phyloP scores from a whole-genome alignment of 2,888 invertebrate species.

The Drosophila engyochracea region DNA sequence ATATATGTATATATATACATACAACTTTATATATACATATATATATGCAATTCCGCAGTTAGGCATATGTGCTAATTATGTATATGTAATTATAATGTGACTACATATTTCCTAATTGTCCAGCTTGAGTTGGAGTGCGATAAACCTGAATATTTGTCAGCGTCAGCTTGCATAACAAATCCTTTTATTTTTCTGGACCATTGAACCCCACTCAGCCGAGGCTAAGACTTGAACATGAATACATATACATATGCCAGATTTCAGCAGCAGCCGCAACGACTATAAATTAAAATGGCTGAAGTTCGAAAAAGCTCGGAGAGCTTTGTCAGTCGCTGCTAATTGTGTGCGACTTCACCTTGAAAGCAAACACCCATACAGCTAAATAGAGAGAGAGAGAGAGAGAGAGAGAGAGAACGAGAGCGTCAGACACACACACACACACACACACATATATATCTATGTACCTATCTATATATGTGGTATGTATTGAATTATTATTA shows the following conservation, averaged over 20 bases:
- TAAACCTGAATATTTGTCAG: neutral
- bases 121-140: neutral
- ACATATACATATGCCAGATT: constrained; percentile 7
- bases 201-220: constrained; percentile 29
- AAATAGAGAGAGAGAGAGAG: constrained; percentile 12
- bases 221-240: neutral
- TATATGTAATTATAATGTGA: neutral
- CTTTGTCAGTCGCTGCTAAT: constrained; percentile 36
- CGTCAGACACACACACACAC: neutral
- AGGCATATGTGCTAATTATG: neutral
- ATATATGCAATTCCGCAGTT: neutral
- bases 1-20: neutral
- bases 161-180: neutral
- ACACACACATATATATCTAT: too few species aligned
- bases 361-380: constrained; percentile 37
- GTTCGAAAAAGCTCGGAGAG: constrained; percentile 70
- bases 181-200: constrained; percentile 29
- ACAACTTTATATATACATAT: neutral
- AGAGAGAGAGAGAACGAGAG: constrained; percentile 15
- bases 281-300: constrained; percentile 37
- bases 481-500: constrained; percentile 22
- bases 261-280: constrained; percentile 20
- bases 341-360: constrained; percentile 69
- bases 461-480: neutral
- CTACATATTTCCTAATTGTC: neutral